phyloP scores from a whole-genome alignment of 2,797 vertebrate genomes.

The Oreortyx pictus region DNA sequence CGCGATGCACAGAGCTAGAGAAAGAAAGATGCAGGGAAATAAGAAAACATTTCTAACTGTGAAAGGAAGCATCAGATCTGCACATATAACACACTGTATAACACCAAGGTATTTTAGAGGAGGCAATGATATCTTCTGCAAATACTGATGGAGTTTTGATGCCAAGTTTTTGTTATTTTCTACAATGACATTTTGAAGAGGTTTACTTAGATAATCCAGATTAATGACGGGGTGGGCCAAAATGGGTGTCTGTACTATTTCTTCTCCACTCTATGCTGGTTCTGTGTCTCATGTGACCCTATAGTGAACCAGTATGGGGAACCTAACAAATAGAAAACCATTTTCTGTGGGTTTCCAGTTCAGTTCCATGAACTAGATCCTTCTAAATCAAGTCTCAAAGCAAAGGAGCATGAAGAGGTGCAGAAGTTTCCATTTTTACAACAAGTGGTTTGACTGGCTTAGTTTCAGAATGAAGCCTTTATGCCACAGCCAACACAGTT shows the following conservation, averaged over 20 bases:
- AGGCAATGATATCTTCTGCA: neutral
- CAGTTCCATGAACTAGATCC: neutral
- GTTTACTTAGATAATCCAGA: neutral
- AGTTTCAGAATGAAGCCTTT: neutral
- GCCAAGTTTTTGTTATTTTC: neutral
- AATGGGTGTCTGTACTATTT: accelerated
- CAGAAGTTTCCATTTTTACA: neutral
- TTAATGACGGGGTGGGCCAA: neutral
- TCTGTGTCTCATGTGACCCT: neutral
- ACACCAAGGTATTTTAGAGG: neutral
- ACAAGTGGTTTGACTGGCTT: neutral
- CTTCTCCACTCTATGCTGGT: neutral
- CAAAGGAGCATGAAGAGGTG: neutral
- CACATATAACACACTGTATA: neutral
- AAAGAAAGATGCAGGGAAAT: neutral
- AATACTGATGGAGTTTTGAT: neutral
- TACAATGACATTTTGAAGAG: neutral
- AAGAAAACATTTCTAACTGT: neutral
- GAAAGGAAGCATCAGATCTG: neutral
- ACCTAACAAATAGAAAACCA: neutral
- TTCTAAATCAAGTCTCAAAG: neutral
- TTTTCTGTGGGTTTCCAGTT: neutral
- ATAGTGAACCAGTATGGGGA: accelerated
- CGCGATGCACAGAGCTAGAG: accelerated
- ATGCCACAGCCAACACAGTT: neutral